Base-by-base conservation (phyloP, 2,888 invertebrate genomes). In the Marronus borbonicus region DNA sequence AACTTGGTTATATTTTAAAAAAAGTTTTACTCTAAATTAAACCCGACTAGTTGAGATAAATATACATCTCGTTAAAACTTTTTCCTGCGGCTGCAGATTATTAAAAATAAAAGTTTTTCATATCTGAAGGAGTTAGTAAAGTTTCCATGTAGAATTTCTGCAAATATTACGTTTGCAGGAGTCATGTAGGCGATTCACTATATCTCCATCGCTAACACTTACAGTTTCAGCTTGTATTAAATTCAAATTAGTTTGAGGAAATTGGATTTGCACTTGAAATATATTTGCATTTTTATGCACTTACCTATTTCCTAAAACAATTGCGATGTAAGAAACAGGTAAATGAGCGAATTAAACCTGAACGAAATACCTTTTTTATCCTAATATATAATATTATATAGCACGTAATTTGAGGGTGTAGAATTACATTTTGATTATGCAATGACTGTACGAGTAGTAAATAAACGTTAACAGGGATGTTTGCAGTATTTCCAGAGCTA, bases 31-130 rank as follows among this genome's bases (percentile, higher is more conserved):
- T 65, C 10, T 65, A 65, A 65, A 65, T 65, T 65, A 65, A 65
- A 44, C n/a, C 20, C 14, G 17, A 44, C 44, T 20, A 44, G 17
- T 65, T 36, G 39, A 65, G 65, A 39, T 65, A 44, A 44, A 65
- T 65, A 44, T 44, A 65, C 44, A n/a, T 65, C 17, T 65, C 65
- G 17, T 44, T 65, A 65, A 65, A 66, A 66, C 44, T 66, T 66
- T 66, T 49, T 66, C 66, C 66, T 20, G 17, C 3, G 49, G 44
- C 12, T 31, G 49, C 10, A 66, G 20, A 49, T 66, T 66, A 44
- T 49, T 66, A 44, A 66, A 65, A 66, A 66, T 49, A 66, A 66
- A 66, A 66, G 49, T 39, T 66, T 65, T 66, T 49, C 66, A 44
- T 44, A 44, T 66, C 49, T 17, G 14, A 66, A 66, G 66, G 49